Evolutionary conservation across 2,888 invertebrate species (phyloP), one percentile per base, ranked within the genome.

Genomic region (Melanostoma scalare): DNA sequence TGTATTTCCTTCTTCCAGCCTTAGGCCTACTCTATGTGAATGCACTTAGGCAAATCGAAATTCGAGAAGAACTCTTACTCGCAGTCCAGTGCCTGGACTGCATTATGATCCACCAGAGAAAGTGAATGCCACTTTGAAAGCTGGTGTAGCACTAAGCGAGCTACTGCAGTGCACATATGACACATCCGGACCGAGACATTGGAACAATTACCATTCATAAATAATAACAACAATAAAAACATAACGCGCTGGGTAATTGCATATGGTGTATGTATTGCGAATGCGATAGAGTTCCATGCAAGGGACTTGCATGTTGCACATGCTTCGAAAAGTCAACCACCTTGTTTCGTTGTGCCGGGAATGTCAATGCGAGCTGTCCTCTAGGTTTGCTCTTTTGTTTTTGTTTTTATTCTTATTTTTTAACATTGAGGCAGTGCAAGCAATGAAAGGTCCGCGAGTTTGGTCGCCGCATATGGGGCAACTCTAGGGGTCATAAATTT

Each of bases 171-270:
- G 4, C 42, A 33, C 35, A 38, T 38, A 30, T 6, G 63, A 82
- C 63, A 77, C 58, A 77, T 74, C 78, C 73, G 82, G 68, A 65
- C 78, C 82, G 50, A 84, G 78, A 58, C 82, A 82, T 82, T 82
- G 78, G 67, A 78, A 78, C 82, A 84, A 78, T 84, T 84, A 84
- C 82, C 48, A 52, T 78, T 78, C 78, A 78, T 78, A 84, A 84
- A 84, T 78, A 84, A 84, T 82, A 73, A 68, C 65, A 74, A 65
- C 61, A 69, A 73, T 63, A 20, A 20, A 20, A 20, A 20, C 20
- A 20, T 20, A 63, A 63, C 73, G 33, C 53, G 73, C 33, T 40
- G n/a, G 55, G 61, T 74, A 69, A 68, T 79, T 73, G 79, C 63
- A 79, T 52, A 48, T 53, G 36, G 20, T 3, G 35, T 40, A 44